A percentile compares a stretch with the other conserved stretches of the same genome.
phyloP scores from a whole-genome alignment of 2,797 vertebrate genomes.

The Typhlichthys eigenmanni region DNA sequence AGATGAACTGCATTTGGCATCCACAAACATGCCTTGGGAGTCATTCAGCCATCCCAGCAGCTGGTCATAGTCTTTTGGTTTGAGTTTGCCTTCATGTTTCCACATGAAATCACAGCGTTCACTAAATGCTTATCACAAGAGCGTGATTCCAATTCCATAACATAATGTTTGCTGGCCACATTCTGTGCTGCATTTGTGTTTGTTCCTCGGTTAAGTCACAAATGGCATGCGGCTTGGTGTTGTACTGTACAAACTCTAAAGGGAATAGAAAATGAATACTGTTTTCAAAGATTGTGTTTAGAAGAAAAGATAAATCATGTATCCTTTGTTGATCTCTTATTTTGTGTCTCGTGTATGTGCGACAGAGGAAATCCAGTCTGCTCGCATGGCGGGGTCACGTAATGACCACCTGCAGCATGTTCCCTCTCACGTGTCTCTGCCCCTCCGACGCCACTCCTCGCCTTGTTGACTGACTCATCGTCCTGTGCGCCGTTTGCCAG shows the following conservation, averaged over 20 bases:
- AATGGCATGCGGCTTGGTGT: constrained; percentile 28
- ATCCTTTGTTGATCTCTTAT: constrained; percentile 67
- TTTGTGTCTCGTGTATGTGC: constrained; percentile 25
- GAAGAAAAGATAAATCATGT: constrained; percentile 49
- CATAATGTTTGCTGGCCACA: constrained; percentile 25
- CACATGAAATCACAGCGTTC: constrained; percentile 52
- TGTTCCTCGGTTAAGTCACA: constrained; percentile 63
- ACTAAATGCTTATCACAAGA: constrained; percentile 20
- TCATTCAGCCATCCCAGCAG: constrained; percentile 27
- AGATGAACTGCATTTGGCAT: constrained; percentile 2
- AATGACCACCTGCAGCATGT: constrained; percentile 25
- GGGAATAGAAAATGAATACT: constrained; percentile 61
- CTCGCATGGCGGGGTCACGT: constrained; percentile 25
- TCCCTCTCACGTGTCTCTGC: constrained; percentile 40
- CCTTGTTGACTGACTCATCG: constrained; percentile 74
- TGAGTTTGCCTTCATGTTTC: constrained; percentile 38
- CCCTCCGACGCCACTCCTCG: constrained; percentile 40
- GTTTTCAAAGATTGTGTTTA: constrained; percentile 58
- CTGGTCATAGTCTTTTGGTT: constrained; percentile 14
- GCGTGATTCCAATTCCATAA: constrained; percentile 25
- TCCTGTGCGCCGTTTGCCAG: constrained; percentile 63
- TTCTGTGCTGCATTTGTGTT: constrained; percentile 40
- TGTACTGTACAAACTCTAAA: constrained; percentile 13
- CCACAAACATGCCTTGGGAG: constrained; percentile 19
- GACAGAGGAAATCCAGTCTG: constrained; percentile 48